phyloP scores from a whole-genome alignment of 2,888 invertebrate species.

The Chalcis sispes region DNA sequence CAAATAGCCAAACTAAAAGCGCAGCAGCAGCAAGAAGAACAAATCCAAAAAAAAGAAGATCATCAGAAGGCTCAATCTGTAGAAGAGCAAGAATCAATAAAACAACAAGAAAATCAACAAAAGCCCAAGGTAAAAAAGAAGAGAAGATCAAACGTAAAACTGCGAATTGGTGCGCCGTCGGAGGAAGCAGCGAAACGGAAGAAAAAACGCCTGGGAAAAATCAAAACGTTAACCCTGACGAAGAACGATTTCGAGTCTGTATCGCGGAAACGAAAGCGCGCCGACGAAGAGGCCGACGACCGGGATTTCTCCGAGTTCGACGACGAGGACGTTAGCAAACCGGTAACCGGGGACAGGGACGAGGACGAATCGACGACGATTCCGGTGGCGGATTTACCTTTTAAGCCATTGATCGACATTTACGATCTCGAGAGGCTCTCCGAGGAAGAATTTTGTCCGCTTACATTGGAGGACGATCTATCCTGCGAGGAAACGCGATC shows the following conservation, averaged over 20 bases:
- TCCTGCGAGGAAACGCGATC: slow-evolving; percentile 38
- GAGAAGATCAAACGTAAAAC: neutral
- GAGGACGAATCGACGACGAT: slow-evolving; percentile 33
- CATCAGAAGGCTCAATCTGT: neutral
- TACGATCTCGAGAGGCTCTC: slow-evolving; percentile 69
- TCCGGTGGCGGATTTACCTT: slow-evolving; percentile 63
- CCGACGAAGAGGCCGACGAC: slow-evolving; percentile 25
- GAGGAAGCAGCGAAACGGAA: slow-evolving; percentile 46
- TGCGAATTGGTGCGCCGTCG: slow-evolving; percentile 27
- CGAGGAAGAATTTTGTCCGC: slow-evolving; percentile 72
- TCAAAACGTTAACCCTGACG: slow-evolving; percentile 63
- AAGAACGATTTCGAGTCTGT: slow-evolving; percentile 63
- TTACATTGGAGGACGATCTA: slow-evolving; percentile 69
- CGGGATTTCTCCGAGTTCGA: slow-evolving; percentile 71
- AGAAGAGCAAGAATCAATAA: neutral
- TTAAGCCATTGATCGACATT: slow-evolving; percentile 70
- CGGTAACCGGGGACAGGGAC: slow-evolving; percentile 53
- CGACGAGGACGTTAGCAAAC: slow-evolving; percentile 52
- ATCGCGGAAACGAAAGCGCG: neutral
- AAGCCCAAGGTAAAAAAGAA: neutral
- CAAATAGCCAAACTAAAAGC: neutral
- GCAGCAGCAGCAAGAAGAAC: neutral
- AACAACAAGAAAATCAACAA: neutral
- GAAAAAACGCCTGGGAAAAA: slow-evolving; percentile 47
- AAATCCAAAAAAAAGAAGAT: neutral